Base-by-base conservation (phyloP, 2,888 invertebrate genomes). In the Troglohyphantes excavatus region DNA sequence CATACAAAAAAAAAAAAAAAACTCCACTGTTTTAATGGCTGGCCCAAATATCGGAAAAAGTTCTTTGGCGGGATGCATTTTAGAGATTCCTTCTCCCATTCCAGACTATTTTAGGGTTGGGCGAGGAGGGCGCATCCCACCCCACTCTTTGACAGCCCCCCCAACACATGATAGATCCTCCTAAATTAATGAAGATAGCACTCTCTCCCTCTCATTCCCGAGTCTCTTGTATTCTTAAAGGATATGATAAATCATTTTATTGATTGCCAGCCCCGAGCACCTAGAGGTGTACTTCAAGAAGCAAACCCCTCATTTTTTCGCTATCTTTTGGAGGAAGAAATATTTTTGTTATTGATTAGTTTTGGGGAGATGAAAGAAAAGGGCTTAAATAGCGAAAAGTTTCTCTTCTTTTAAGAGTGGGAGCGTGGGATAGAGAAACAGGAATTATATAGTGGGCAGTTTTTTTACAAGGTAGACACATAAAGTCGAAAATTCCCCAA, bases 121-220 rank as follows among this genome's bases (percentile, higher is more conserved):
- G 13, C 13, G 39, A 39, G 7, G 13, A 39, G 39, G 0, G 39
- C 13, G 13, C 39, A 39, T 2, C 23, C 68, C 68, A 33, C 68
- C 11, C 70, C 70, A 13, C 63, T 23, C 26, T 23, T 46, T 72
- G 72, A 72, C 72, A 72, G 72, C 23, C 26, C 46, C 46, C n/a
- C 70, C 19, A 11, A 43, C 23, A 13, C 46, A 27, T 72, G 72
- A 72, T 72, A 72, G 72, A 72, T 72, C 72, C 72, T 39, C 72
- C 46, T 26, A 72, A 72, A 72, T 72, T 72, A 72, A 72, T 72
- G 72, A 72, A 72, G 72, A 72, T 72, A n/a, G 72, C 72, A 46
- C 70, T 43, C 70, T 23, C 13, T n/a, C n/a, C n/a, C n/a, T n/a
- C n/a, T n/a, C n/a, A n/a, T n/a, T n/a, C 70, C 23, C 11, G 26